phyloP scores from a whole-genome alignment of 1,140 invertebrate genomes.

The Muscidifurax raptorellus region DNA sequence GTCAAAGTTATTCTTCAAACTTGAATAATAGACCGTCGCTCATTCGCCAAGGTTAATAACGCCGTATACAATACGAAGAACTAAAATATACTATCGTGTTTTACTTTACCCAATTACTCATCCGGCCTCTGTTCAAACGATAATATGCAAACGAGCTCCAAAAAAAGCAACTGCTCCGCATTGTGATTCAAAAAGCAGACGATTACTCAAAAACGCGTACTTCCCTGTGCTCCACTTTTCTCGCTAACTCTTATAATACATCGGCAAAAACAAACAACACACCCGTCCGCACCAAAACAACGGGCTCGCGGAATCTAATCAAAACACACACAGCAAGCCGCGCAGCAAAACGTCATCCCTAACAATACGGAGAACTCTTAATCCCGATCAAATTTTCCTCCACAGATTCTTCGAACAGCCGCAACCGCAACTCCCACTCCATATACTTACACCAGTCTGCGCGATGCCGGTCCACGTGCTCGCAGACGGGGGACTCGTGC shows the following conservation, averaged over 20 bases:
- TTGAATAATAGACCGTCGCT: not conserved
- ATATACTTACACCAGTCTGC: too few relatives aligned
- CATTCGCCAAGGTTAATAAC: not conserved
- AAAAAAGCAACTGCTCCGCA: not conserved
- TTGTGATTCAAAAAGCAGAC: not conserved
- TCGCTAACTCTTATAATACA: not conserved
- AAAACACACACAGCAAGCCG: not conserved
- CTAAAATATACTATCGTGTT: not conserved
- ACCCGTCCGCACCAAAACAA: not conserved
- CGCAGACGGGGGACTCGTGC: not conserved
- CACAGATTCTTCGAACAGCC: not conserved
- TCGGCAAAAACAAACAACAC: not conserved
- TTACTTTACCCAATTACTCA: not conserved
- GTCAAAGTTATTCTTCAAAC: not conserved
- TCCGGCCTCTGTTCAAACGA: too few relatives aligned
- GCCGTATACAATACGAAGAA: not conserved
- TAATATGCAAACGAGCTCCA: too few relatives aligned
- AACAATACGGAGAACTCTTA: not conserved
- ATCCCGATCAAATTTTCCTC: not conserved
- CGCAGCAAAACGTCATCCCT: not conserved
- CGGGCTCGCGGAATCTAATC: not conserved
- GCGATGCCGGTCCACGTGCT: conserved; percentile 12
- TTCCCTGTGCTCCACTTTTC: not conserved
- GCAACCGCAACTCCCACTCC: too few relatives aligned
- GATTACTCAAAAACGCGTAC: not conserved